Percentiles rank a stretch among this genome's conserved stretches.
phyloP scores from a whole-genome alignment of 2,888 invertebrate species.

The Dichetophora obliterata region DNA sequence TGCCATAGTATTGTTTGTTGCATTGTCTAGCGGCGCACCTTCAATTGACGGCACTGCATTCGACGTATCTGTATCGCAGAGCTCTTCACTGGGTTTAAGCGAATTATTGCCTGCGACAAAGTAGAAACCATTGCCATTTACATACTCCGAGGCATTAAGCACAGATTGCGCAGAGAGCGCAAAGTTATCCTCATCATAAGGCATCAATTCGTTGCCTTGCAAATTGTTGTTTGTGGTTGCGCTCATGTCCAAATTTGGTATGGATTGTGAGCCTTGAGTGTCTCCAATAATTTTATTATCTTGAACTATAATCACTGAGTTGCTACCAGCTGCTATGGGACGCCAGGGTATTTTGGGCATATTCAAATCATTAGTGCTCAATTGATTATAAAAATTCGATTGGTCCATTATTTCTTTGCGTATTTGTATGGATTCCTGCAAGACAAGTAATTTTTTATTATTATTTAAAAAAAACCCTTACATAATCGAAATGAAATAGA shows the following conservation, averaged over 20 bases:
- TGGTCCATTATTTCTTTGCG: constrained; percentile 64
- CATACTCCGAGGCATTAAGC: constrained; percentile 79
- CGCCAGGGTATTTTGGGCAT: constrained; percentile 78
- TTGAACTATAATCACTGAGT: constrained; percentile 59
- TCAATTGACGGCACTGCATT: constrained; percentile 35
- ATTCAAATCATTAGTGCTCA: constrained; percentile 63
- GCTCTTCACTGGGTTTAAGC: constrained; percentile 39
- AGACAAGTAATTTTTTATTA: background rate
- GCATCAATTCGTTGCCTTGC: constrained; percentile 58
- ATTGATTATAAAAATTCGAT: constrained; percentile 59
- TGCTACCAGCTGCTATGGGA: constrained; percentile 76
- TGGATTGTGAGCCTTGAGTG: background rate
- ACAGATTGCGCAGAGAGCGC: constrained; percentile 79
- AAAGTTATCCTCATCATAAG: constrained; percentile 68
- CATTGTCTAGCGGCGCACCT: constrained; percentile 46
- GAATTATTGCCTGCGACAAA: constrained; percentile 74
- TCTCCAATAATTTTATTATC: constrained; percentile 41
- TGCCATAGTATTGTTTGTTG: constrained; percentile 44
- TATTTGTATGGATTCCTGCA: constrained; percentile 59
- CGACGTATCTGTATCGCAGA: constrained; percentile 48
- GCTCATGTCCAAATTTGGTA: constrained; percentile 36
- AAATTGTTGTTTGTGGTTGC: background rate
- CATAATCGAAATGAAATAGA: too few relatives aligned
- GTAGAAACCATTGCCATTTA: constrained; percentile 85
- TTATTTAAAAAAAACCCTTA: too few relatives aligned